Evolutionary conservation across 2,113 vertebrate species (phyloP), one percentile per base, ranked within the genome.

Genomic region (Equus quagga): DNA sequence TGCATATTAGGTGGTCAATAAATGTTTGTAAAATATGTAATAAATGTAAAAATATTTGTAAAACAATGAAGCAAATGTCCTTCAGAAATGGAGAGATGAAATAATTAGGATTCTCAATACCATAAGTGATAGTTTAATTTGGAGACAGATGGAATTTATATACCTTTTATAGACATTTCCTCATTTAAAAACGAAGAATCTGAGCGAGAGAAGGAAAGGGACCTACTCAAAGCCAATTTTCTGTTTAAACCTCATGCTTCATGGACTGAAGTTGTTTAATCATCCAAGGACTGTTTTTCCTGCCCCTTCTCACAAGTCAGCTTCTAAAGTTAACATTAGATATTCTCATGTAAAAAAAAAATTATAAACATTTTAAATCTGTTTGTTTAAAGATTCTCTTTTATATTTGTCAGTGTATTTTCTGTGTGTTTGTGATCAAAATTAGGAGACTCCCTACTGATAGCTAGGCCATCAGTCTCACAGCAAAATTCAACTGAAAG

Each of bases 371-470:
- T 31, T 88, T 24, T 58, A 62, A 78, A 4, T 73, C 41, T 26
- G 46, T 58, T 88, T 89, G 33, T 89, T 91, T 94, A 92, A 86
- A 90, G 18, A 82, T 76, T 88, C 41, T 90, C 19, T 97, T 84
- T 94, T 73, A 58, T 78, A 58, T 90, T 79, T 93, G 19, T 64
- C 60, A 89, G 5, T 56, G 14, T 28, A 44, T 81, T 96, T 92
- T 87, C 36, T 80, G 7, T 54, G 12, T 72, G 31, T 83, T 64
- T 91, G 21, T 91, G 44, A 26, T 67, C 64, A 96, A 82, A 97
- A 95, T 93, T 62, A 96, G 41, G n/a, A 44, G 65, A 2, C 24
- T 91, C 58, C 67, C 18, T 86, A 54, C 72, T 82, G 56, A 86
- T 62, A 73, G 31, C 23, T 56, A 85, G 67, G 41, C 8, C 70